These are phyloP conservation scores for Aeoliscus strigatus DNA, from an alignment of 2,797 vertebrate genomes.

Conservation along the genomic window DNA sequence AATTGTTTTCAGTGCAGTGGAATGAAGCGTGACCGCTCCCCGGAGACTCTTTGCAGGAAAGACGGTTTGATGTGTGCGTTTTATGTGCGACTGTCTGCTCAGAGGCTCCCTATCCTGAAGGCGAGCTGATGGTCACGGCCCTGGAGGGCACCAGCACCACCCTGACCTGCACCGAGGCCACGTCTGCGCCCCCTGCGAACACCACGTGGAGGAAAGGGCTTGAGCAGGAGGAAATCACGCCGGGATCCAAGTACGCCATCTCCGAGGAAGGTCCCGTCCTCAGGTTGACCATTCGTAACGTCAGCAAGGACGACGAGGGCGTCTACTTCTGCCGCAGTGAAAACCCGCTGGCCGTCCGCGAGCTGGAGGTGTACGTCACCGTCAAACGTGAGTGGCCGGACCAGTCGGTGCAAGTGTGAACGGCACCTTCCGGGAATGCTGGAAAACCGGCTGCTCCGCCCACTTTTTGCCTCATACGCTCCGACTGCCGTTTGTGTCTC, in stretches of 20 bases:
- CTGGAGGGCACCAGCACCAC: slow-evolving; percentile 73
- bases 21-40: no score
- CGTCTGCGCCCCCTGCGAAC: slow-evolving; percentile 57
- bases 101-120: slow-evolving; percentile 77
- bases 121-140: slow-evolving; percentile 76
- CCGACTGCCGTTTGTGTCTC: slow-evolving; percentile 14
- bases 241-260: slow-evolving; percentile 73
- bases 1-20: not conserved
- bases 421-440: slow-evolving; percentile 48
- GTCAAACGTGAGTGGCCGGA: slow-evolving; percentile 83
- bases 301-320: slow-evolving; percentile 80
- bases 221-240: slow-evolving; percentile 52
- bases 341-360: slow-evolving; percentile 74
- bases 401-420: slow-evolving; percentile 15
- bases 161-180: slow-evolving; percentile 74
- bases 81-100: slow-evolving; percentile 12
- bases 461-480: not conserved
- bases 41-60: no score
- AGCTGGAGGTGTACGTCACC: slow-evolving; percentile 80
- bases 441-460: slow-evolving; percentile 47
- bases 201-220: slow-evolving; percentile 80
- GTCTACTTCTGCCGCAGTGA: slow-evolving; percentile 85
- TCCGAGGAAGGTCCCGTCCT: slow-evolving; percentile 51
- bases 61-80: no score
- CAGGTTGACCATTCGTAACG: slow-evolving; percentile 81